Conservation (phyloP, 2,888 invertebrate species). For the Pelosia muscerda region DNA sequence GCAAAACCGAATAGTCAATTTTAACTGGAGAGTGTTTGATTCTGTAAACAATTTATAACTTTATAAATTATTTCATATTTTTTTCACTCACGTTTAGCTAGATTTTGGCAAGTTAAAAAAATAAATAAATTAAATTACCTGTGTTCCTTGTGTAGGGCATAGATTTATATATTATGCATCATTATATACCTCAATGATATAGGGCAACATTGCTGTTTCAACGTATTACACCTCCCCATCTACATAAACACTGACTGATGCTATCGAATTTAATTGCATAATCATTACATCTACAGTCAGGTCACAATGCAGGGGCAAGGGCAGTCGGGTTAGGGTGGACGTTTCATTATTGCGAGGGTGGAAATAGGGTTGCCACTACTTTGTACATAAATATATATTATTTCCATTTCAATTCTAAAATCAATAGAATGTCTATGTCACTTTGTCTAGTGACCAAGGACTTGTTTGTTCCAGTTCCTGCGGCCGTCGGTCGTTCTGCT, state of each 20-base stretch:
- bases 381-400: background rate
- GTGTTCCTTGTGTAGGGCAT: background rate
- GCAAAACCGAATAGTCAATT: background rate
- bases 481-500: too few relatives aligned
- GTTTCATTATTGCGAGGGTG: constrained; percentile 47
- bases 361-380: constrained; percentile 37
- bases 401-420: background rate
- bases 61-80: background rate
- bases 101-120: background rate
- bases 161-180: too few relatives aligned
- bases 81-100: background rate
- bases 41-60: background rate
- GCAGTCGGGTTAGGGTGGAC: constrained; percentile 47
- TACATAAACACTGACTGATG: background rate
- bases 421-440: too few relatives aligned
- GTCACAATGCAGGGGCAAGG: constrained; percentile 48
- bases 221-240: too few relatives aligned
- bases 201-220: too few relatives aligned
- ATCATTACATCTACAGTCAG: constrained; percentile 22
- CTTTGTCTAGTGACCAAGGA: too few relatives aligned
- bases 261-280: constrained; percentile 6
- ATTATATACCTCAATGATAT: too few relatives aligned
- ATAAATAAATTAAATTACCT: background rate
- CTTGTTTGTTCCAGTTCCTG: too few relatives aligned
- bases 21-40: background rate